Evolutionary conservation across 1,140 invertebrate genomes (phyloP).

Genomic region (Pogonomyrmex californicus): DNA sequence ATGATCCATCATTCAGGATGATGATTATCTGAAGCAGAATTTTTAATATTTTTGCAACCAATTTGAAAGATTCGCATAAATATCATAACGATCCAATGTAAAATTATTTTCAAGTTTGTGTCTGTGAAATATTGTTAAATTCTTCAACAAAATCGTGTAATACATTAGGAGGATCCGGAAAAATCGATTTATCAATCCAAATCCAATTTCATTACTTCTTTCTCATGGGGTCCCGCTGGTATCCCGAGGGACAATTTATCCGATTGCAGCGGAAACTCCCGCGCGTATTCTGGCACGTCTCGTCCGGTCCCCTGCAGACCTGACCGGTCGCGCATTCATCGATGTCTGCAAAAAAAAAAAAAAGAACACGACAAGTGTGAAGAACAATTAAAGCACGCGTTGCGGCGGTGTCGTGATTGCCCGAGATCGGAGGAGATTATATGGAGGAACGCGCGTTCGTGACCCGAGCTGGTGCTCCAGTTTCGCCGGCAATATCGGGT

Average conservation of each 20-base stretch:
- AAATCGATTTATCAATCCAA: background rate
- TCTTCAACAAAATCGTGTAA: too few species aligned
- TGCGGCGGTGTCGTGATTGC: background rate
- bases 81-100: too few species aligned
- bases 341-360: constrained; percentile 89
- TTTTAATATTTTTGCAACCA: too few species aligned
- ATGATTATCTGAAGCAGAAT: background rate
- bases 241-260: constrained; percentile 94
- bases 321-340: constrained; percentile 93
- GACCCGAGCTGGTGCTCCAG: constrained; percentile 47
- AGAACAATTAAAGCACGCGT: background rate
- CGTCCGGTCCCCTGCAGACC: constrained; percentile 89
- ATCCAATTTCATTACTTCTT: constrained; percentile 90
- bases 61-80: too few species aligned
- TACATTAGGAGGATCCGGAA: background rate
- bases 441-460: background rate
- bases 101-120: too few species aligned
- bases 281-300: constrained; percentile 96
- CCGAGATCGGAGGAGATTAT: constrained; percentile 33
- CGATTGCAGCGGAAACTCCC: constrained; percentile 95
- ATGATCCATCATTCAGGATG: background rate
- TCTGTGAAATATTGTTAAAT: too few species aligned
- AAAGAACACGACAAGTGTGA: constrained; percentile 18
- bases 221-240: constrained; percentile 90
- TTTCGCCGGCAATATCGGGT: constrained; percentile 55